Conservation (phyloP, 2,113 vertebrate genomes). For the Tragelaphus imberbis region DNA sequence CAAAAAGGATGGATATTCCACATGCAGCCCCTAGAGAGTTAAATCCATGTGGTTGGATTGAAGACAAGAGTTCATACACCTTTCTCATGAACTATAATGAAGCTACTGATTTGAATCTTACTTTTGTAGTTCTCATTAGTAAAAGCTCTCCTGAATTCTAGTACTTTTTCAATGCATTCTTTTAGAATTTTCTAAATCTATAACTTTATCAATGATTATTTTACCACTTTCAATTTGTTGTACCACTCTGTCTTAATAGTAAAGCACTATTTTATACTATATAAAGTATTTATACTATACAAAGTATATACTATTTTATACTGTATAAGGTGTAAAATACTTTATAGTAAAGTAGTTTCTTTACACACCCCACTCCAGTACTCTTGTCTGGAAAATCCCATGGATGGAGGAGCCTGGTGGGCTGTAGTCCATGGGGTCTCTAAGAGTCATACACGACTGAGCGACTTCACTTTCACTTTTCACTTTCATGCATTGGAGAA, state of each 20-base stretch:
- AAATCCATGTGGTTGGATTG: too few species aligned
- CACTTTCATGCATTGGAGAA: too few species aligned
- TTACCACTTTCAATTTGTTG: background rate
- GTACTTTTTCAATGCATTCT: background rate
- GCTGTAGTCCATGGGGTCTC: too few species aligned
- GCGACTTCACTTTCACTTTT: too few species aligned
- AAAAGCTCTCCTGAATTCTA: background rate
- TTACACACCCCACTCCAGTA: background rate
- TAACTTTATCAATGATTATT: background rate
- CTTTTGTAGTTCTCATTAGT: background rate
- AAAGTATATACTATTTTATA: background rate
- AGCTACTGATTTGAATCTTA: background rate
- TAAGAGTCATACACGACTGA: too few species aligned
- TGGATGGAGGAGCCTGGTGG: too few species aligned
- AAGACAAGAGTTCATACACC: background rate
- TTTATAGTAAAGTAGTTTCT: background rate
- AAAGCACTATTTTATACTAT: background rate
- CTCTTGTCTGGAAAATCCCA: too few species aligned
- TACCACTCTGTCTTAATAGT: background rate
- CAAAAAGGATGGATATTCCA: background rate
- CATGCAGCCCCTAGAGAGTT: fast-evolving
- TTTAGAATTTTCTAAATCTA: background rate
- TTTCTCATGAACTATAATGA: background rate
- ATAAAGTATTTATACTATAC: background rate
- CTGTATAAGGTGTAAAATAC: background rate